phyloP scores from a whole-genome alignment of 2,888 invertebrate species.

The Scaptomyza polygonia region DNA sequence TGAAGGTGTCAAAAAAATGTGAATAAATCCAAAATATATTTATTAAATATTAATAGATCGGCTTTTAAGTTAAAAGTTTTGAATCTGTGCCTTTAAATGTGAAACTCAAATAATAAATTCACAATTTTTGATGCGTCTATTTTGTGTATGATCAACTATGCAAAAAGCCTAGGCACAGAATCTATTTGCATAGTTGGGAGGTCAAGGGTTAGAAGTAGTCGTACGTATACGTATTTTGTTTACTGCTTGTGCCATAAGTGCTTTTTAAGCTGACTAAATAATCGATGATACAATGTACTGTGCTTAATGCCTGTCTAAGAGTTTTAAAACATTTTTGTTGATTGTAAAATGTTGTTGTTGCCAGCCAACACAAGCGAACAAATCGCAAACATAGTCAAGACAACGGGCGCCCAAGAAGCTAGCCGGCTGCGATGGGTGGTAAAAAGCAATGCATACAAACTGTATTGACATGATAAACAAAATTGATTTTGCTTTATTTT shows the following conservation, averaged over 20 bases:
- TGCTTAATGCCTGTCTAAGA: constrained; percentile 21
- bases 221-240: constrained; percentile 39
- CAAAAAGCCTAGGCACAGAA: constrained; percentile 6
- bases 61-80: no score
- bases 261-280: constrained; percentile 61
- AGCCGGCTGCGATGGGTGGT: neutral
- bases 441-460: constrained; percentile 20
- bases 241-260: constrained; percentile 44
- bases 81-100: neutral
- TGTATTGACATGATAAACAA: constrained; percentile 62
- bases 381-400: constrained; percentile 35
- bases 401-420: constrained; percentile 47
- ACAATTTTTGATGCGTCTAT: neutral
- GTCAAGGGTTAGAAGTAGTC: constrained; percentile 19
- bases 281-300: constrained; percentile 49
- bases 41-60: neutral
- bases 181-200: neutral
- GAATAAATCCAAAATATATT: neutral
- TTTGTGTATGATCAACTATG: constrained; percentile 16
- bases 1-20: neutral
- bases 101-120: constrained; percentile 6
- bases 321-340: constrained; percentile 40
- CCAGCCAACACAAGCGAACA: constrained; percentile 19
- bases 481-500: constrained; percentile 30
- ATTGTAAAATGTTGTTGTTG: constrained; percentile 27